These are phyloP conservation scores for Tetropium fuscum DNA, from an alignment of 2,888 invertebrate species.

Conservation along the genomic window DNA sequence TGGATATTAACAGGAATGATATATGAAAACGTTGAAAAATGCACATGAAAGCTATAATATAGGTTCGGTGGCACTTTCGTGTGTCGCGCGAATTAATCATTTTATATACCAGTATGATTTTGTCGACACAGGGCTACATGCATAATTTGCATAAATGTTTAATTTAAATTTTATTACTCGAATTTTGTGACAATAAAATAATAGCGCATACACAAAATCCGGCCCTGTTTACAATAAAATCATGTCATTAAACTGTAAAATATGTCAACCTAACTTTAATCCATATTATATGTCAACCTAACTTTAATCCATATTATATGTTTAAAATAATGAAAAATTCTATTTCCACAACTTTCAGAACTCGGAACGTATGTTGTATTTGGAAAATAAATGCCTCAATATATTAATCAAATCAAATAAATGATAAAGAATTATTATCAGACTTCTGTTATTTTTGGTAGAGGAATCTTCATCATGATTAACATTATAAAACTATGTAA, in stretches of 20 bases:
- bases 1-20: constrained; percentile 38
- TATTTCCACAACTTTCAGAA: too few relatives aligned
- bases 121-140: constrained; percentile 50
- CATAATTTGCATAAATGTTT: constrained; percentile 52
- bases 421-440: too few relatives aligned
- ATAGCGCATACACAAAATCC: constrained; percentile 45
- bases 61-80: constrained; percentile 45
- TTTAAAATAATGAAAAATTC: too few relatives aligned
- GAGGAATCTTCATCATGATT: too few relatives aligned
- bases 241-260: constrained; percentile 47
- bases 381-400: too few relatives aligned
- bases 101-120: constrained; percentile 45
- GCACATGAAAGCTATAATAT: constrained; percentile 35
- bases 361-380: too few relatives aligned
- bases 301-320: too few relatives aligned
- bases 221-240: constrained; percentile 48
- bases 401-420: too few relatives aligned
- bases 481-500: too few relatives aligned
- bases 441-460: too few relatives aligned
- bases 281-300: too few relatives aligned
- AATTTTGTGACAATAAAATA: constrained; percentile 47
- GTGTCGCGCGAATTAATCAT: constrained; percentile 49
- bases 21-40: constrained; percentile 38
- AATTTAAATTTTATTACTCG: constrained; percentile 52
- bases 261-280: too few relatives aligned